Evolutionary conservation across 2,888 invertebrate species (phyloP).

Genomic region (Eledone cirrhosa): DNA sequence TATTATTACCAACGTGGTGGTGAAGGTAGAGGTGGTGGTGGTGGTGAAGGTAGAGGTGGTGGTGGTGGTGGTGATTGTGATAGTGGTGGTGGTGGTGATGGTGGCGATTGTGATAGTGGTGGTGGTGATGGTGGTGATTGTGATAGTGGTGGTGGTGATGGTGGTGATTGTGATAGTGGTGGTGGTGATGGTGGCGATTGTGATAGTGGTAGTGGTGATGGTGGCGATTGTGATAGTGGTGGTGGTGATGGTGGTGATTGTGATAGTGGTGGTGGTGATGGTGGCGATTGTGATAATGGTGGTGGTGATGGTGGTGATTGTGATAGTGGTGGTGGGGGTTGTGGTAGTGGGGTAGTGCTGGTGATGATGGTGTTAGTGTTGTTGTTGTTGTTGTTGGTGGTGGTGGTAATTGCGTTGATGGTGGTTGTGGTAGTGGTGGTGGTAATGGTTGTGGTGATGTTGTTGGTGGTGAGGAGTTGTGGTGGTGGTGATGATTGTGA

Average conservation of each 20-base stretch:
- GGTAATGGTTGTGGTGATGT: not conserved
- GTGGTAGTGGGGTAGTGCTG: not conserved
- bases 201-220: not conserved
- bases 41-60: not conserved
- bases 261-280: not conserved
- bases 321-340: too few species aligned
- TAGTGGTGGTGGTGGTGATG: not conserved
- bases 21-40: not conserved
- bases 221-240: not conserved
- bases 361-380: not conserved
- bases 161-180: not conserved
- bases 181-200: not conserved
- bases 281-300: not conserved
- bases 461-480: too few species aligned
- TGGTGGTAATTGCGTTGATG: not conserved
- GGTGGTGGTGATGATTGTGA: not conserved
- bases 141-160: not conserved
- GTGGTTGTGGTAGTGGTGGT: not conserved
- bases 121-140: not conserved
- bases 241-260: not conserved
- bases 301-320: not conserved
- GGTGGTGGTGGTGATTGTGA: not conserved
- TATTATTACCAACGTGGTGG: not conserved
- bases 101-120: not conserved
- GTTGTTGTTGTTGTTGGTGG: too few species aligned